Conservation (phyloP, 2,797 vertebrate species). For the Lepidocolaptes lacrymiger region DNA sequence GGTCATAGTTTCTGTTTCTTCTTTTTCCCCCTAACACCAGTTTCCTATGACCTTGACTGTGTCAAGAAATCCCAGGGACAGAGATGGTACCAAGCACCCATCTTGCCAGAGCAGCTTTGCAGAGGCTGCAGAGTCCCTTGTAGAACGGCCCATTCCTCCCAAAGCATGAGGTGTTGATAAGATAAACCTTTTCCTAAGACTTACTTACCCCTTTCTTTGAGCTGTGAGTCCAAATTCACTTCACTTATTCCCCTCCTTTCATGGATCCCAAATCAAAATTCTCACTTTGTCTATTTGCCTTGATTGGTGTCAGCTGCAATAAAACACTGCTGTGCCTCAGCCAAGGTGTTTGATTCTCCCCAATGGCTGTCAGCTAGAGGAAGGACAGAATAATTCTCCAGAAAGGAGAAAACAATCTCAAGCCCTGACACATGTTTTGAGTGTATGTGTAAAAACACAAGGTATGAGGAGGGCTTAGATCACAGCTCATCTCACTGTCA, state of each 20-base stretch:
- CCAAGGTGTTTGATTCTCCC: conserved; percentile 48
- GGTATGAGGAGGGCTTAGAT: not conserved
- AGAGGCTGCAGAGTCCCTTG: not conserved
- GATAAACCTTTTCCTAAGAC: not conserved
- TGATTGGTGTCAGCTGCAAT: conserved; percentile 38
- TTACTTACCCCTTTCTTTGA: not conserved
- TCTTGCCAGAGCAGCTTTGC: not conserved
- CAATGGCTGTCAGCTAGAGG: conserved; percentile 11
- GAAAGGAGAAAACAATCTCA: conserved; percentile 23
- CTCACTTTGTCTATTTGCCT: conserved; percentile 14
- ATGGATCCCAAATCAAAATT: not conserved
- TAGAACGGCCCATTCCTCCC: not conserved
- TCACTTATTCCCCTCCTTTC: not conserved
- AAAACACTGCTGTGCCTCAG: not conserved
- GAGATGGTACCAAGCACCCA: not conserved
- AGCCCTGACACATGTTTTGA: conserved; percentile 7
- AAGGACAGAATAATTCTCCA: conserved; percentile 46
- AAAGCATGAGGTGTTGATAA: not conserved
- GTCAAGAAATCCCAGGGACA: not conserved
- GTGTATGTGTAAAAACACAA: conserved; percentile 7
- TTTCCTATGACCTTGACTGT: not conserved
- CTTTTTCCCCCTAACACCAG: accelerated
- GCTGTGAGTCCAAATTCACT: not conserved
- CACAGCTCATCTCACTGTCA: not conserved
- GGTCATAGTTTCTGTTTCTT: not conserved